phyloP scores from a whole-genome alignment of 2,113 vertebrate species.

The Hystrix cristata region DNA sequence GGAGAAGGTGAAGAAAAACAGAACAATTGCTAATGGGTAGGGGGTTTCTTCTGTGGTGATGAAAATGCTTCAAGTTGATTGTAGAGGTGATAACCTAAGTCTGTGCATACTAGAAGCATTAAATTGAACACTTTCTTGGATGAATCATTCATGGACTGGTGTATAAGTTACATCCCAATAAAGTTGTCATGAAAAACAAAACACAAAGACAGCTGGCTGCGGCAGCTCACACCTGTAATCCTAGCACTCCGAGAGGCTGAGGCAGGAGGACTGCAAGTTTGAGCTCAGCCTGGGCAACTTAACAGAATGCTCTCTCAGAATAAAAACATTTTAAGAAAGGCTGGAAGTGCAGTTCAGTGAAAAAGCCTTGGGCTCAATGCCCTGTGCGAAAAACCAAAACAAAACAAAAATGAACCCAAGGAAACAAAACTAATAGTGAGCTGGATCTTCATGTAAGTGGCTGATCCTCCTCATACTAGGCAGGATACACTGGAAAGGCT shows the following conservation, averaged over 20 bases:
- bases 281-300: not conserved
- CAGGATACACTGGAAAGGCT: not conserved
- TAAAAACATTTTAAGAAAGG: not conserved
- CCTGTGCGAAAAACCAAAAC: not conserved
- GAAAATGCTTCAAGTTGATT: not conserved
- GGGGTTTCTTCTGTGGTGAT: not conserved
- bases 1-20: not conserved
- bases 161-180: not conserved
- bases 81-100: not conserved
- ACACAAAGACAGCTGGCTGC: not conserved
- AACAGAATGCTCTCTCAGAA: not conserved
- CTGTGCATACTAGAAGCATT: not conserved
- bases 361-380: not conserved
- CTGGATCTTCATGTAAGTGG: not conserved
- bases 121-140: not conserved
- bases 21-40: not conserved
- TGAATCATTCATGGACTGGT: not conserved
- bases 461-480: not conserved
- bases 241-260: not conserved
- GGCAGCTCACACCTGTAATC: not conserved
- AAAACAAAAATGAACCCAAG: not conserved
- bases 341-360: not conserved
- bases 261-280: not conserved
- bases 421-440: not conserved
- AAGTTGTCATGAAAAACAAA: not conserved